Percentiles rank a stretch among this genome's conserved stretches.
phyloP scores from a whole-genome alignment of 2,113 vertebrate species.

The Plotosus lineatus region DNA sequence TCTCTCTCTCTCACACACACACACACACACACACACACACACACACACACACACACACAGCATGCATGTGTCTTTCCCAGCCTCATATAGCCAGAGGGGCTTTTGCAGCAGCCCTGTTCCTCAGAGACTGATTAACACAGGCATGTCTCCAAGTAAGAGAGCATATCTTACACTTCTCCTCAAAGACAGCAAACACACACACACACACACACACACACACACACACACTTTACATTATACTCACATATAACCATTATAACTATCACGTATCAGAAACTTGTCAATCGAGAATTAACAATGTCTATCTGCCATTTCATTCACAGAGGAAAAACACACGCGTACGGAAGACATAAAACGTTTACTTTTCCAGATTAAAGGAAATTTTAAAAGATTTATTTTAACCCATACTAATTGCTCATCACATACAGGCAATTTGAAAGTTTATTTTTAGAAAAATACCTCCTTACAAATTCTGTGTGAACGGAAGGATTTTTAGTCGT shows the following conservation, averaged over 20 bases:
- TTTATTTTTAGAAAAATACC: no score
- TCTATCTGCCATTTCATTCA: no score
- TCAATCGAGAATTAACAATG: no score
- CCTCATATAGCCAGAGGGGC: constrained; percentile 46
- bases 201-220: constrained; percentile 9
- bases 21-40: constrained; percentile 35
- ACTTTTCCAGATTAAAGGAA: constrained; percentile 34
- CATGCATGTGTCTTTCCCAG: constrained; percentile 25
- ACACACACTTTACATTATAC: background rate
- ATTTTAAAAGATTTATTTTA: no score
- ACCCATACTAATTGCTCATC: no score
- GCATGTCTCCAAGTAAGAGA: constrained; percentile 37
- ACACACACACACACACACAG: constrained; percentile 16
- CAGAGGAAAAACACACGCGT: constrained; percentile 12
- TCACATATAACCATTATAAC: background rate
- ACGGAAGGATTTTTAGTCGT: no score
- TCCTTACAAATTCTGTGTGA: no score
- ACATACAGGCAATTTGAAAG: no score
- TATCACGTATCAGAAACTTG: background rate
- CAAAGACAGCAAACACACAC: constrained; percentile 4
- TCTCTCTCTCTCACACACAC: no score
- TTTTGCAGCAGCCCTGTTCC: constrained; percentile 33
- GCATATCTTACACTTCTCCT: constrained; percentile 35
- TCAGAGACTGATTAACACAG: constrained; percentile 53
- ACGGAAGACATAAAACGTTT: constrained; percentile 27